Conservation (phyloP, 2,113 vertebrate genomes). For the Haemorhous mexicanus region DNA sequence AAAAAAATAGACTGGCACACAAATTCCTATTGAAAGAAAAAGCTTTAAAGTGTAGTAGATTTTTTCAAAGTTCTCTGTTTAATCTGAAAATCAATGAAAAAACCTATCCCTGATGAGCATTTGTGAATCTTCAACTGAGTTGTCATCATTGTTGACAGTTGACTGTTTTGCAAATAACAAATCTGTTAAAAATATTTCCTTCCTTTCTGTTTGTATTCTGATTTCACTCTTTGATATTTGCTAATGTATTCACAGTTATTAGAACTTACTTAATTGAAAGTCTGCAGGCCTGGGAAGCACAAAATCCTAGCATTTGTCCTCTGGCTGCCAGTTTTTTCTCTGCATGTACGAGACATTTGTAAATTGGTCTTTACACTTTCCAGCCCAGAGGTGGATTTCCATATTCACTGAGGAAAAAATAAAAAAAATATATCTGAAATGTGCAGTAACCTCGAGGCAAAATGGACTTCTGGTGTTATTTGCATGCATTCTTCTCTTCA, state of each 20-base stretch:
- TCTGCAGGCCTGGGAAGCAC: neutral
- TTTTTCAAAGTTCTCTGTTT: neutral
- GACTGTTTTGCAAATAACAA: neutral
- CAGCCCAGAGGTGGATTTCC: neutral
- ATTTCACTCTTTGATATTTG: slow-evolving; percentile 29
- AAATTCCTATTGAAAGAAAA: neutral
- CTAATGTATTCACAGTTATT: slow-evolving; percentile 46
- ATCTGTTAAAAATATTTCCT: neutral
- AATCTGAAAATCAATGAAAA: neutral
- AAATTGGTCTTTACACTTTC: neutral
- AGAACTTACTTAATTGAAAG: slow-evolving; percentile 34
- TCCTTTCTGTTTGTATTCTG: neutral
- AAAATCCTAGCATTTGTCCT: neutral
- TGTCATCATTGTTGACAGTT: neutral
- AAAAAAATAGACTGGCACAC: neutral
- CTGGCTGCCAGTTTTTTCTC: neutral
- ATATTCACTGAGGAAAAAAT: neutral
- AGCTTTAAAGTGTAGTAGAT: neutral
- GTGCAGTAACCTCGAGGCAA: neutral
- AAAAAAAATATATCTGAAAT: neutral
- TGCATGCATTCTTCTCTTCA: neutral
- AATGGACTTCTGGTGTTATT: neutral
- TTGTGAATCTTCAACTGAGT: neutral
- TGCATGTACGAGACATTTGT: neutral
- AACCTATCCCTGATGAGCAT: neutral